Conservation (phyloP, 1,140 invertebrate genomes). For the Leptestheria dahalacensis region DNA sequence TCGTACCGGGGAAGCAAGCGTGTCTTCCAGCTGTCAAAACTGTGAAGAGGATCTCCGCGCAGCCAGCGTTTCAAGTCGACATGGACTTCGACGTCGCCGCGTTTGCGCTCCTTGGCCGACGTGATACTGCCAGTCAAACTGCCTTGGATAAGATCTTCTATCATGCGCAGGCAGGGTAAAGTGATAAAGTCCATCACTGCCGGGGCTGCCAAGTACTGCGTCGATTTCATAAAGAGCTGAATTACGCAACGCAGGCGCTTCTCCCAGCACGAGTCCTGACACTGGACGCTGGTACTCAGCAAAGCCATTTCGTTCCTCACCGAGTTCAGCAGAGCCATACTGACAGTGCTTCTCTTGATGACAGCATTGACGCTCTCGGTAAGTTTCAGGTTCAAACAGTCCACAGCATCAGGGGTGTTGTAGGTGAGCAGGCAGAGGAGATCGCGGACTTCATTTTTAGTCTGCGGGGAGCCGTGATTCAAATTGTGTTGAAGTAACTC, state of each 20-base stretch:
- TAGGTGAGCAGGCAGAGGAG: constrained; percentile 77
- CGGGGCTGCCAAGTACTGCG: constrained; percentile 48
- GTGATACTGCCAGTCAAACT: constrained; percentile 3
- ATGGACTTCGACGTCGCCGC: constrained; percentile 29
- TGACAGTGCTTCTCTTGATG: constrained; percentile 29
- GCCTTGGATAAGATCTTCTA: constrained; percentile 54
- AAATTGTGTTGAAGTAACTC: constrained; percentile 84
- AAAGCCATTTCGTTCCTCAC: constrained; percentile 76
- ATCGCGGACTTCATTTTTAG: constrained; percentile 44
- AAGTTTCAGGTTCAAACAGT: constrained; percentile 65
- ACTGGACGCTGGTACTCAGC: constrained; percentile 68
- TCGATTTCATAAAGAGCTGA: constrained; percentile 62
- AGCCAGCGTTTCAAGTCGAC: constrained; percentile 63
- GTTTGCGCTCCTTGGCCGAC: constrained; percentile 5
- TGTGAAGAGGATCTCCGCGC: constrained; percentile 49
- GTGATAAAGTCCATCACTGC: constrained; percentile 60
- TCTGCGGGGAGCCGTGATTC: constrained; percentile 45
- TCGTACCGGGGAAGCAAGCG: constrained; percentile 29
- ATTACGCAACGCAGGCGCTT: constrained; percentile 77
- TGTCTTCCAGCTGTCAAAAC: constrained; percentile 52
- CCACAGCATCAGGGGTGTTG: constrained; percentile 73
- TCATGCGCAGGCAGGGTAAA: constrained; percentile 67
- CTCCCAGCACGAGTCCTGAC: constrained; percentile 92
- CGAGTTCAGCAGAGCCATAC: constrained; percentile 43
- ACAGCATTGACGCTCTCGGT: constrained; percentile 52